phyloP scores from a whole-genome alignment of 2,888 invertebrate species.

The Volucella inanis region DNA sequence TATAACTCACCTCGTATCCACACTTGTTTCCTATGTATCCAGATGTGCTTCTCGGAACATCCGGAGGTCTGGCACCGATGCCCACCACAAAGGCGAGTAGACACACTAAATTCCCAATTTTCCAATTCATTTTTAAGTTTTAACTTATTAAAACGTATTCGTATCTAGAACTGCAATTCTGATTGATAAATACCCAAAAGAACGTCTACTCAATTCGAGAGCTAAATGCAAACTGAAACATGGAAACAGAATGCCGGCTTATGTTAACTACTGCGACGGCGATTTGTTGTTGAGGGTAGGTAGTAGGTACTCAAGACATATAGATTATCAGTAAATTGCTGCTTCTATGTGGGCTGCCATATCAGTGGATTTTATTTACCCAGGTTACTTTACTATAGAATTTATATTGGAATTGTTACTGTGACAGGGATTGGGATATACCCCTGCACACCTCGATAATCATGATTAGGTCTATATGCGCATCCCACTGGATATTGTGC shows the following conservation, averaged over 20 bases:
- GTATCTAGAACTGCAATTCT: constrained; percentile 7
- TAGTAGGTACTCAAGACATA: constrained; percentile 7
- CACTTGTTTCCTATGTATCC: constrained; percentile 66
- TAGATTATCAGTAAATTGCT: constrained; percentile 60
- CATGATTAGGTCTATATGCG: constrained; percentile 6
- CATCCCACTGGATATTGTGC: background rate
- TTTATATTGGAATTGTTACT: too few species aligned
- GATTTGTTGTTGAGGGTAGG: constrained; percentile 22
- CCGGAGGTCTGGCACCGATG: constrained; percentile 46
- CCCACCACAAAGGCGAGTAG: constrained; percentile 32
- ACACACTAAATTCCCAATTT: constrained; percentile 27
- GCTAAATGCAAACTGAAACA: constrained; percentile 54
- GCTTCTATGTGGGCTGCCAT: constrained; percentile 37
- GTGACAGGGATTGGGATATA: too few species aligned
- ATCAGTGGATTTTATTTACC: constrained; percentile 70
- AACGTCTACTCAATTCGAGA: constrained; percentile 54
- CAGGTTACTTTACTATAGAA: constrained; percentile 30
- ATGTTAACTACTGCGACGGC: constrained; percentile 37
- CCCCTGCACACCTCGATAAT: constrained; percentile 3
- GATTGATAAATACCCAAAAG: constrained; percentile 3
- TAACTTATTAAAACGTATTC: background rate
- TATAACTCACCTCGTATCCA: constrained; percentile 66
- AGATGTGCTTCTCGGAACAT: constrained; percentile 49
- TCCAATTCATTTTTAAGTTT: constrained; percentile 47
- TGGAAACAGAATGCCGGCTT: constrained; percentile 27